Conservation (phyloP, 2,888 invertebrate species). For the Hydropsyche betteni region DNA sequence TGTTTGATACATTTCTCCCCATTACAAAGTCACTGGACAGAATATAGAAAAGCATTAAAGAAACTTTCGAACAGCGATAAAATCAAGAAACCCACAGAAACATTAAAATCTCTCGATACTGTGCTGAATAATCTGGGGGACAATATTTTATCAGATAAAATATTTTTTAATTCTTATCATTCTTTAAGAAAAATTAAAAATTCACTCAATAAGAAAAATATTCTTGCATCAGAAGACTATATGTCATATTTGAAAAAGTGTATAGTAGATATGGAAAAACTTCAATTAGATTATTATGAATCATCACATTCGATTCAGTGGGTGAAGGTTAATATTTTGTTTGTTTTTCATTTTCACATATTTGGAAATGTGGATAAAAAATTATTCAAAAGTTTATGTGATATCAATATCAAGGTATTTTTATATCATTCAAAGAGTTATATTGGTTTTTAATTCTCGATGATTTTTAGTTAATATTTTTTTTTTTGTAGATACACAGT, state of each 20-base stretch:
- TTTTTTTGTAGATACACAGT: slow-evolving; percentile 70
- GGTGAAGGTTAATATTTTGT: slow-evolving; percentile 73
- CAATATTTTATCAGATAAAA: slow-evolving; percentile 73
- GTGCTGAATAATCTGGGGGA: slow-evolving; percentile 75
- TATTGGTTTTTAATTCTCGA: neutral
- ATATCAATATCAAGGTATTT: slow-evolving; percentile 77
- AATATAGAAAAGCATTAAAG: slow-evolving; percentile 78
- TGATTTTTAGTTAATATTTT: slow-evolving; percentile 18
- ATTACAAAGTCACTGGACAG: slow-evolving; percentile 76
- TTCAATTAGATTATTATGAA: slow-evolving; percentile 64
- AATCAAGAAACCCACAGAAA: slow-evolving; percentile 69
- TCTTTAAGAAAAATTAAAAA: slow-evolving; percentile 60
- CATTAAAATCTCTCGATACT: slow-evolving; percentile 74
- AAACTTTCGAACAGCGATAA: slow-evolving; percentile 71
- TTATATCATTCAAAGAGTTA: slow-evolving; percentile 1
- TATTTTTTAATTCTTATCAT: slow-evolving; percentile 70
- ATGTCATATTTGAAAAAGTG: slow-evolving; percentile 71
- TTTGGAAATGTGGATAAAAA: slow-evolving; percentile 84
- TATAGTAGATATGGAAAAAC: slow-evolving; percentile 70
- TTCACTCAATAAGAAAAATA: slow-evolving; percentile 62
- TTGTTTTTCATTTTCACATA: slow-evolving; percentile 73
- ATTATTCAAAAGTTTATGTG: slow-evolving; percentile 75
- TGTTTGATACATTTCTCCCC: slow-evolving; percentile 68
- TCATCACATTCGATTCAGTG: slow-evolving; percentile 67
- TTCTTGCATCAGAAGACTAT: slow-evolving; percentile 69